Evolutionary conservation across 2,888 invertebrate species (phyloP), one percentile per base, ranked within the genome.

Genomic region (Drosophila mettleri): DNA sequence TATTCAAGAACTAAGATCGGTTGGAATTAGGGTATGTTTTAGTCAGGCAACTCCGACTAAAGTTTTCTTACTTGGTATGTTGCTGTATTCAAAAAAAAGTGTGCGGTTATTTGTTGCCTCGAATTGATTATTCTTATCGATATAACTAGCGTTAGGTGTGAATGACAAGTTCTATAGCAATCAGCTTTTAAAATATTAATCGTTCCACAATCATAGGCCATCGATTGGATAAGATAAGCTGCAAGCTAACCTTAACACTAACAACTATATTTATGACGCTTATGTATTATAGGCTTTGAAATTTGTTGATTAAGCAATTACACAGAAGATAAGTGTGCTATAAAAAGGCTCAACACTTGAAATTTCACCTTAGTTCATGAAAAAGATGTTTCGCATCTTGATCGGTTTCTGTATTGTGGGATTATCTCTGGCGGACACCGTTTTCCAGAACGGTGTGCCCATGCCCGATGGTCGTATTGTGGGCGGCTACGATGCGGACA

Each of bases 391-490:
- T 55, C 74, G 86, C 33, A 62, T 74, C 20, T 79, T 73, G 57
- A 58, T 82, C 55, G 88, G 61, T 2, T 65, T 75, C 24, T 65
- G 69, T 33, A 27, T 76, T 41, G 31, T 70, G 18, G 69, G 59
- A 36, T 38, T 59, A 27, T 63, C 78, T 10, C 48, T 80, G 29
- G 67, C 81, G 14, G 64, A 62, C 53, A 69, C 78, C 16, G 48
- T 67, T 8, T 41, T 52, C 38, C 52, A 52, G 31, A 62, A 16
- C 43, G 63, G 39, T 10, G 55, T 79, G 18, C 87, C 77, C 20
- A 38, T 68, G 72, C 83, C 74, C 1, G 91, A 91, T 74, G 91
- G 90, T 8, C 90, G 89, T 22, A 89, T 91, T 60, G 88, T 90
- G 2, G 84, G 84, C 0, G 90, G 87, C n/a, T 31, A 33, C 31